Base-by-base conservation (phyloP, 2,888 invertebrate species). In the Cryptocephalus primarius region DNA sequence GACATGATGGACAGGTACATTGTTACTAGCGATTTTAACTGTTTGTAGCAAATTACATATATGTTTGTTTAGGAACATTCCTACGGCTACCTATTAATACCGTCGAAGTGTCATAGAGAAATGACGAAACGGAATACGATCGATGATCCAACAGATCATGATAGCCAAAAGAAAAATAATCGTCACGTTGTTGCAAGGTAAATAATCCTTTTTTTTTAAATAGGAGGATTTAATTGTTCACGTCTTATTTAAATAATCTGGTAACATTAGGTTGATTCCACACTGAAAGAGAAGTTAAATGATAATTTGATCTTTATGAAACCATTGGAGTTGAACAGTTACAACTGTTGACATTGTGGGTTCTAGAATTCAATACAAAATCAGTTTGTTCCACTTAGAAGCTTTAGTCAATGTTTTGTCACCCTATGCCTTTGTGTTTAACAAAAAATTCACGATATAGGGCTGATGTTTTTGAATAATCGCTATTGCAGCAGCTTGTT, bases 61-160 rank as follows among this genome's bases (percentile, higher is more conserved):
- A n/a, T 36, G 32, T 39, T 10, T 41, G n/a, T 36, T 31, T 61
- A 85, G 84, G 91, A 92, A 70, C 81, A 90, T 59, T 93, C 93
- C 12, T 94, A 92, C 71, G 87, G 88, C 34, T 85, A 87, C 65
- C 72, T 92, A 49, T 72, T 93, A 53, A 81, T 86, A 45, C 88
- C 91, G 43, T 48, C 90, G 13, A 77, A 76, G 50, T 72, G 55
- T 1, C 52, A 54, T 12, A 64, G 77, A 51, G 77, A 72, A 56
- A 66, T 69, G 53, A 67, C 69, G 40, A 75, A 74, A 48, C 67
- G 71, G 55, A 71, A 64, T 52, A 64, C 66, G 9, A 61, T 65
- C 32, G 70, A 70, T 53, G 69, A 65, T 53, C 62, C 63, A 3
- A 59, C 59, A n/a, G 64, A 64, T 39, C 48, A 48, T 40, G 49